Evolutionary conservation across 1,140 invertebrate species (phyloP).

Genomic region (Zophobas atratus): DNA sequence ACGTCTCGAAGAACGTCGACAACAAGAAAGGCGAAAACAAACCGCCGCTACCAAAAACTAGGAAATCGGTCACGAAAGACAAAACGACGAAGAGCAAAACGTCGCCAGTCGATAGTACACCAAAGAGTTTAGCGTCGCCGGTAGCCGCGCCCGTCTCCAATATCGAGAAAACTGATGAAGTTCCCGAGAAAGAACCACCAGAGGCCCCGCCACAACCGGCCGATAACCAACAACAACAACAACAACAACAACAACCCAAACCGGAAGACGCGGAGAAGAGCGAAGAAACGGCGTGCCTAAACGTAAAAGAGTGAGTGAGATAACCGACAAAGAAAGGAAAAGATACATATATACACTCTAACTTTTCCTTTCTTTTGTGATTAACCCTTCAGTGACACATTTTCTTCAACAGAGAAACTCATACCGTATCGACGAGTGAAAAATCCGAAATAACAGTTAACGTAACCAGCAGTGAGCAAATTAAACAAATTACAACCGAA

Average conservation of each 20-base stretch:
- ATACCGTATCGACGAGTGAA: conserved; percentile 36
- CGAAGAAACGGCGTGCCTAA: conserved; percentile 16
- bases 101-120: conserved; percentile 59
- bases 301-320: conserved; percentile 44
- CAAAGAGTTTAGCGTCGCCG: conserved; percentile 60
- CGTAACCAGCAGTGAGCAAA: conserved; percentile 27
- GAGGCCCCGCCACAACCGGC: conserved; percentile 19
- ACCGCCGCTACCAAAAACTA: conserved; percentile 65
- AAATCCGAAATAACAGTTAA: conserved; percentile 30
- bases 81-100: conserved; percentile 60
- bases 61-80: conserved; percentile 63
- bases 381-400: background rate
- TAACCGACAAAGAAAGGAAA: background rate
- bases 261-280: conserved; percentile 3
- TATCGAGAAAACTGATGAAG: conserved; percentile 36
- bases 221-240: conserved; percentile 5
- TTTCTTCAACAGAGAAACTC: conserved; percentile 10
- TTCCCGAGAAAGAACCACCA: conserved; percentile 42
- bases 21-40: conserved; percentile 58
- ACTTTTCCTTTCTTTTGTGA: too few species aligned
- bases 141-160: conserved; percentile 36
- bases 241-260: conserved; percentile 5
- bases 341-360: too few species aligned
- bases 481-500: conserved; percentile 35
- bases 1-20: conserved; percentile 52